A percentile compares a stretch with the other conserved stretches of the same genome.
Conservation (phyloP, 2,888 invertebrate genomes). For the Eilema griseolum region DNA sequence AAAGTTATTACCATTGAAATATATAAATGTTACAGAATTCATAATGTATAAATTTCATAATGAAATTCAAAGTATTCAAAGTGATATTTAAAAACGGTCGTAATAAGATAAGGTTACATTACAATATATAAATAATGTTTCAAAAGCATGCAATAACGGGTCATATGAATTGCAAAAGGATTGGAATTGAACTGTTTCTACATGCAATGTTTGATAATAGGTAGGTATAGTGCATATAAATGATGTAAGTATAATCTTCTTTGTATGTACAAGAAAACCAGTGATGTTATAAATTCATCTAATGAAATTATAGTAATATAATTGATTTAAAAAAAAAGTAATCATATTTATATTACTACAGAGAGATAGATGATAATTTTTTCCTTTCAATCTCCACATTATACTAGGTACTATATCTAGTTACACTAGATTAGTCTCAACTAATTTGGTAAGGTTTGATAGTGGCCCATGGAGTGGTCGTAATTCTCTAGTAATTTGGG, state of each 20-base stretch:
- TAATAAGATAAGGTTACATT: not conserved
- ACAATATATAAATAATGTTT: not conserved
- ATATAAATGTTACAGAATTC: not conserved
- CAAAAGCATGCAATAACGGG: not conserved
- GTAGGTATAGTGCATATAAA: not conserved
- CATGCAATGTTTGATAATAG: not conserved
- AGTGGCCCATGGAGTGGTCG: too few relatives aligned
- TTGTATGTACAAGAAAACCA: not conserved
- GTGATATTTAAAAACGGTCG: slow-evolving; percentile 4
- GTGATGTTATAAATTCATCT: not conserved
- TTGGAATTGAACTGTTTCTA: not conserved
- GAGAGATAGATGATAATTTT: not conserved
- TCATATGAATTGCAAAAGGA: not conserved
- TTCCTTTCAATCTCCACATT: not conserved
- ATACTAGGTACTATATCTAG: too few relatives aligned
- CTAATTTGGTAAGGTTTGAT: too few relatives aligned
- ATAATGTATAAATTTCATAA: not conserved
- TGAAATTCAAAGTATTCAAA: slow-evolving; percentile 4
- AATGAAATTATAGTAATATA: not conserved
- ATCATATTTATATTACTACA: not conserved
- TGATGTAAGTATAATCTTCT: not conserved
- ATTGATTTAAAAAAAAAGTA: not conserved
- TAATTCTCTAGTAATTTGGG: too few relatives aligned
- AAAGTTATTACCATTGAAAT: not conserved
- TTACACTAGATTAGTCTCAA: too few relatives aligned